Conservation (phyloP, 2,797 vertebrate species). For the Characodon lateralis region DNA sequence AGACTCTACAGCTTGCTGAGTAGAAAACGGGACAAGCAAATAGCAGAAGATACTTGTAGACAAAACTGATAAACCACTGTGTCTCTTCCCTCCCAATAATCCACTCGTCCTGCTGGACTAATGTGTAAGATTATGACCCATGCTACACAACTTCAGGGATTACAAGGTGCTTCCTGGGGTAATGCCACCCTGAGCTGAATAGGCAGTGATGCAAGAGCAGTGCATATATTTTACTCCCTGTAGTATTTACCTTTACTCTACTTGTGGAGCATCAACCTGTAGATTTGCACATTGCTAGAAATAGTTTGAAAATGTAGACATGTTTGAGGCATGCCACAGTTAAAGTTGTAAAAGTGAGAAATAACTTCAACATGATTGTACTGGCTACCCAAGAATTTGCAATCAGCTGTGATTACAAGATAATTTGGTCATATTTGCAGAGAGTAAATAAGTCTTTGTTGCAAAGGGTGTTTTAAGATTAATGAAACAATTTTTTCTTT, state of each 20-base stretch:
- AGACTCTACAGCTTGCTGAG: slow-evolving; percentile 19
- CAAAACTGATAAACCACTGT: slow-evolving; percentile 10
- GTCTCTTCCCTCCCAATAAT: slow-evolving; percentile 40
- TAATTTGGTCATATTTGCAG: neutral
- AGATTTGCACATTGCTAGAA: neutral
- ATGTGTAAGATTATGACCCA: slow-evolving; percentile 51
- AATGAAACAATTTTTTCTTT: too few species aligned
- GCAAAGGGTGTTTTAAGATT: neutral
- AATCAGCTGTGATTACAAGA: neutral
- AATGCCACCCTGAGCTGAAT: slow-evolving; percentile 9
- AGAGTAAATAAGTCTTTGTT: neutral
- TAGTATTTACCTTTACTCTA: neutral
- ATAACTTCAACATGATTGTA: neutral
- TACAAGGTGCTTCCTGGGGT: slow-evolving; percentile 35
- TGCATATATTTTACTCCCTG: neutral
- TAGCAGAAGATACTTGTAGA: neutral
- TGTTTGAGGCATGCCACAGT: neutral
- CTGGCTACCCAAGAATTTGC: neutral
- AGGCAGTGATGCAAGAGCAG: neutral
- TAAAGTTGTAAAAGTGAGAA: neutral
- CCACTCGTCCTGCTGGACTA: slow-evolving; percentile 59
- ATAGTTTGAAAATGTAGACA: neutral
- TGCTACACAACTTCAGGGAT: slow-evolving; percentile 51
- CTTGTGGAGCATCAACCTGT: neutral
- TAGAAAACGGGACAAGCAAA: slow-evolving; percentile 1